Conservation (phyloP, 1,140 invertebrate genomes). For the Branchinecta lynchi region DNA sequence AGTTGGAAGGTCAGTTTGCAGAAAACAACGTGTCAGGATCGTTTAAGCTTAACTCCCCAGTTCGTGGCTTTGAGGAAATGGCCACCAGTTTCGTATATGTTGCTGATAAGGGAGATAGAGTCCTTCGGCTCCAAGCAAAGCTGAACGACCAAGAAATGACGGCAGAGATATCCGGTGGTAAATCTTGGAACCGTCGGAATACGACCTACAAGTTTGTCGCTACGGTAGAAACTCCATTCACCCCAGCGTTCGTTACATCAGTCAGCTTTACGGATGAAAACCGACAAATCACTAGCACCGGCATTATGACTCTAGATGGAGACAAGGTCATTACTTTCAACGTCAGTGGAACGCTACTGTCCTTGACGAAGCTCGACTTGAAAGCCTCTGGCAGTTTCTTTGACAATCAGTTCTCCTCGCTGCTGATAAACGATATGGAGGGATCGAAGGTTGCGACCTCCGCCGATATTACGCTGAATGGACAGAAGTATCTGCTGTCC, state of each 20-base stretch:
- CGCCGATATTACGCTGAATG: neutral
- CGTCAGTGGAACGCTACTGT: neutral
- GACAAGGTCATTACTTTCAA: neutral
- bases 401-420: neutral
- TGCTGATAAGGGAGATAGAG: neutral
- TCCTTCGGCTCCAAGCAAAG: neutral
- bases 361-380: neutral
- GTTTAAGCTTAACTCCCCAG: neutral
- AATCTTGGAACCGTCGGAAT: neutral
- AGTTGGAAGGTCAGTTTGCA: neutral
- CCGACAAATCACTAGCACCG: neutral
- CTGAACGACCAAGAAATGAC: neutral
- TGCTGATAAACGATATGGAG: neutral
- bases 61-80: neutral
- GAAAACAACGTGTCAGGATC: neutral
- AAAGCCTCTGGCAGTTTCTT: neutral
- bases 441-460: neutral
- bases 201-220: neutral
- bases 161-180: neutral
- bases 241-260: neutral
- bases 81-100: neutral
- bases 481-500: neutral
- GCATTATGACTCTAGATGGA: neutral
- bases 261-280: neutral
- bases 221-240: neutral